phyloP scores from a whole-genome alignment of 2,113 vertebrate species.

The Taurulus bubalis region DNA sequence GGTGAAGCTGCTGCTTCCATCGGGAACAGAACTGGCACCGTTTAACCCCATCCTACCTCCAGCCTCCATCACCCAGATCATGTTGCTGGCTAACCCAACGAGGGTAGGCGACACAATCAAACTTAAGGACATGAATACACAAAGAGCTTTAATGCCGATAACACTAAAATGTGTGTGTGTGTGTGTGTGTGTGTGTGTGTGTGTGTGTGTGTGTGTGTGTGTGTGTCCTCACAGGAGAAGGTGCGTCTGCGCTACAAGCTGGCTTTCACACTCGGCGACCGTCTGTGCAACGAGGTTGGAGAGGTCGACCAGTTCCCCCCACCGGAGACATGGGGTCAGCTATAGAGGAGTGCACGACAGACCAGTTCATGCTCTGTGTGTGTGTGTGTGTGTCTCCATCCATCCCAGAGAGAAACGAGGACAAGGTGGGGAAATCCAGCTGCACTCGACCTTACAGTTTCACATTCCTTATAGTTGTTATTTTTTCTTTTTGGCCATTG shows the following conservation, averaged over 20 bases:
- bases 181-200: not conserved
- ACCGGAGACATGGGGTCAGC: constrained; percentile 90
- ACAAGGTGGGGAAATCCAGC: not conserved
- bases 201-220: not conserved
- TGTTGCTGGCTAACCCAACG: constrained; percentile 93
- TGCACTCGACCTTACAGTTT: constrained; percentile 36
- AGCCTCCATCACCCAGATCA: constrained; percentile 95
- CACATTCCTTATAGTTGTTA: constrained; percentile 43
- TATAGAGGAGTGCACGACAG: constrained; percentile 82
- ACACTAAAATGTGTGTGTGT: not conserved
- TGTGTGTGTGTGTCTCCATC: constrained; percentile 18
- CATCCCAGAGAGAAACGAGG: constrained; percentile 57
- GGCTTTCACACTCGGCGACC: constrained; percentile 90
- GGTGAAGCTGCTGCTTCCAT: constrained; percentile 95
- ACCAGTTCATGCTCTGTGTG: constrained; percentile 36
- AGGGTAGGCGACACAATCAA: constrained; percentile 82
- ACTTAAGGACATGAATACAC: not conserved
- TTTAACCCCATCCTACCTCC: constrained; percentile 94
- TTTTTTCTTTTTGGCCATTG: constrained; percentile 7
- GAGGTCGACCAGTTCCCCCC: constrained; percentile 96
- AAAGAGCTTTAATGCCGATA: not conserved
- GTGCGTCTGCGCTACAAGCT: constrained; percentile 94
- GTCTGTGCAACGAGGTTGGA: constrained; percentile 89
- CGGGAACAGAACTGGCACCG: constrained; percentile 90
- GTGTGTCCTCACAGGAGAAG: constrained; percentile 87